Base-by-base conservation (phyloP, 1,140 invertebrate genomes). In the Aphelinus atriplicis region DNA sequence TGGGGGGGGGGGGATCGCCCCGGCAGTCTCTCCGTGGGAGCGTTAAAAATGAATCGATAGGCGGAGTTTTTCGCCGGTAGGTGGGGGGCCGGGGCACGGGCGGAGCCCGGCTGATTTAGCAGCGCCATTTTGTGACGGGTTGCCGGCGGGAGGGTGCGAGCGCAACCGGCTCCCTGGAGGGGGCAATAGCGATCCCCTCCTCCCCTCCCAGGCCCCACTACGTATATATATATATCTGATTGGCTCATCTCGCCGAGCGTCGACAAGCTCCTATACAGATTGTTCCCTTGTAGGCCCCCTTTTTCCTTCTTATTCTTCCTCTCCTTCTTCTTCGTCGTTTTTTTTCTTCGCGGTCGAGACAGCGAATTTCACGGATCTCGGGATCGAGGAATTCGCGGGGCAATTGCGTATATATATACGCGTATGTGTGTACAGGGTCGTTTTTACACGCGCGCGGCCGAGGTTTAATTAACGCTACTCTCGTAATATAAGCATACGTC, bases 111-210 rank as follows among this genome's bases (percentile, higher is more conserved):
- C 84, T 88, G 87, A 88, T 88, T 88, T 88, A 88, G 83, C 83
- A 85, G 83, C 87, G 87, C 87, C 87, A 88, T 88, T 88, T 88
- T 88, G 87, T 87, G 87, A 87, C 86, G 87, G 87, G 85, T 83
- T 83, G 77, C 81, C 78, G 83, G 9, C 26, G 82, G 83, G 26
- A 26, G 26, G 26, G 26, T 26, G 26, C 26, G 26, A 26, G 26
- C 26, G 26, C 26, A 26, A 53, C 51, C n/a, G 55, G 7, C 7
- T n/a, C 62, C n/a, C 60, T 26, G 72, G 60, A 70, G 60, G 82
- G 84, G 85, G 83, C 26, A 26, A 26, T 26, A 26, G 26, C 26
- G 26, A 88, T 88, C 87, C 86, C 86, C 86, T 87, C 84, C 86
- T 87, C 64, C 26, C 5, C n/a, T 43, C 46, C 9, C 5, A 47